These are phyloP conservation scores for Mareca penelope DNA, from an alignment of 2,797 vertebrate species.

Conservation along the genomic window DNA sequence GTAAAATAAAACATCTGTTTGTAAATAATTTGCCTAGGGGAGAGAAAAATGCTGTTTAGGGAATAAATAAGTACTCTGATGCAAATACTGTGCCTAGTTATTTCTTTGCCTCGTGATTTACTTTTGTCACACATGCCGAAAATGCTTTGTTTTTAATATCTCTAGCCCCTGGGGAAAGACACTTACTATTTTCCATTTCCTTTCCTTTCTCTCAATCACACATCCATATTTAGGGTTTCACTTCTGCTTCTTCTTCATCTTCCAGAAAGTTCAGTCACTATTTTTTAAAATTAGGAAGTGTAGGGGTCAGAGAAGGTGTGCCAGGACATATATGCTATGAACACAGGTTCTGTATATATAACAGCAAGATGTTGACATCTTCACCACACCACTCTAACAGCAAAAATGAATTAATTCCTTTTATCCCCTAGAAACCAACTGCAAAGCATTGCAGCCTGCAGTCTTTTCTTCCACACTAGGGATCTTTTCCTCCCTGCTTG, in stretches of 20 bases:
- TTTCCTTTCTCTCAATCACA: constrained; percentile 9
- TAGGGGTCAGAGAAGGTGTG: background rate
- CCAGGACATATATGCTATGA: background rate
- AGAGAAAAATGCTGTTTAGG: background rate
- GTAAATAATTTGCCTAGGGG: background rate
- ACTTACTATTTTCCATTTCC: constrained; percentile 47
- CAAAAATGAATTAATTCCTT: background rate
- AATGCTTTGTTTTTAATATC: constrained; percentile 27
- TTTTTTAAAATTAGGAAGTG: background rate
- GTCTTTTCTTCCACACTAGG: background rate
- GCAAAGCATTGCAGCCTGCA: background rate
- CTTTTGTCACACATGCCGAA: constrained; percentile 30
- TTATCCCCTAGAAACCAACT: background rate
- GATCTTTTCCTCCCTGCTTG: background rate
- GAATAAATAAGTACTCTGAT: constrained; percentile 3
- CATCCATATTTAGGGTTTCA: background rate
- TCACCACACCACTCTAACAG: background rate
- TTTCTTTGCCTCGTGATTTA: constrained; percentile 33
- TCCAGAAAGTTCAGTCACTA: background rate
- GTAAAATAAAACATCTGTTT: background rate
- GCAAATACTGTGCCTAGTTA: background rate
- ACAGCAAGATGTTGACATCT: background rate
- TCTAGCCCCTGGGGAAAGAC: background rate
- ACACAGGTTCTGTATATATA: background rate
- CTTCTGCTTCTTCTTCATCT: constrained; percentile 10